Base-by-base conservation (phyloP, 1,140 invertebrate genomes). In the Aphaenogaster floridana region DNA sequence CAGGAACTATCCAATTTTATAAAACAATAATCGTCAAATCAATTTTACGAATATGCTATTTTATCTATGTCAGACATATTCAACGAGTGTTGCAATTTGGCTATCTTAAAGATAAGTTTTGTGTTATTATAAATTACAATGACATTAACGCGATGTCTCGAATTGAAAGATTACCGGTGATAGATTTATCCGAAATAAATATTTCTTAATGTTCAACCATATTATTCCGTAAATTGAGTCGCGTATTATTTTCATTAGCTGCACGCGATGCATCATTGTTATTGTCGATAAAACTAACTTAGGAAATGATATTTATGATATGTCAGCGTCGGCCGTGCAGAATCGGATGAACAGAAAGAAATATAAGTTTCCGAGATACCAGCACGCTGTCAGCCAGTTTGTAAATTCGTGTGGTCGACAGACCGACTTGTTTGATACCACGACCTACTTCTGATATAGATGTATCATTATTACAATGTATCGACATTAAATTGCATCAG, bases 401-500 rank as follows among this genome's bases (percentile, higher is more conserved):
- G 28, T 39, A 68, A 80, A 80, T 81, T 54, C 13, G 34, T 54
- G 11, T 28, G 6, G n/a, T 52, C 13, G n/a, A 78, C 36, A 28
- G 15, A 81, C 57, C n/a, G 36, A 28, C 11, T 69, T 42, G 0
- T 17, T 15, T 21, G 13, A 69, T 69, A 81, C 13, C 13, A 54
- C n/a, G 48, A 42, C 36, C 48, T 57, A 81, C 13, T 81, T 54
- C 3, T 80, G 13, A 68, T 17, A n/a, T 36, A 68, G 45, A 42
- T 13, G 17, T 42, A 77, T 61, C 34, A 13, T 64, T 79, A 36
- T 79, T 66, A 39, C 28, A 39, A 6, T 39, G 1, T 17, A 34
- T 48, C 9, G 63, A 3, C 21, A 57, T 48, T 69, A 34, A 8
- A 15, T 81, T 81, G 78, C 66, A 45, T 57, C 21, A 81, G 39